Percentiles rank a stretch among this genome's conserved stretches.
phyloP scores from a whole-genome alignment of 2,797 vertebrate species.

The Sebastes itinus region DNA sequence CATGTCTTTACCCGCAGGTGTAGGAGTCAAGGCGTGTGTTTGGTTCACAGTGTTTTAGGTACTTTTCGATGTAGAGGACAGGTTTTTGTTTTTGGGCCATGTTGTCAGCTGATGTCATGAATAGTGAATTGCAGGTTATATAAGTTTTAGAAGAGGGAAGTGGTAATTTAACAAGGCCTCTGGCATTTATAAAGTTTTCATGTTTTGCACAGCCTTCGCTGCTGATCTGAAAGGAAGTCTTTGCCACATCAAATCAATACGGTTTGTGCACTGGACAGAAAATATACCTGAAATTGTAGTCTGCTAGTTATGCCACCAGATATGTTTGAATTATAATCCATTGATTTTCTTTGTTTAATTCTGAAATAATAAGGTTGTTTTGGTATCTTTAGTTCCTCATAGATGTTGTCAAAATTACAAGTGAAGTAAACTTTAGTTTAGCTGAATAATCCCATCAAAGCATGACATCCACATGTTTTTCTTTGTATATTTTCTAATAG shows the following conservation, averaged over 20 bases:
- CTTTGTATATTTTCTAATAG: not conserved
- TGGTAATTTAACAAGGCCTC: slow-evolving; percentile 51
- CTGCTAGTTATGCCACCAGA: not conserved
- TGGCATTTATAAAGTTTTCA: slow-evolving; percentile 61
- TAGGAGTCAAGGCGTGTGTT: not conserved
- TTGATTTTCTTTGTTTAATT: not conserved
- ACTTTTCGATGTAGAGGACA: not conserved
- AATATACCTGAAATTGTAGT: not conserved
- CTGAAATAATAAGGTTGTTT: not conserved
- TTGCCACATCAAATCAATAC: slow-evolving; percentile 28
- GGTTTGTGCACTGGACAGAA: not conserved
- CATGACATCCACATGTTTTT: not conserved
- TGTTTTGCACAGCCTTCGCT: slow-evolving; percentile 29
- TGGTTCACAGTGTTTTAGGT: not conserved
- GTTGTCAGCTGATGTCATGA: slow-evolving; percentile 47
- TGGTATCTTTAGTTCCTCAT: not conserved
- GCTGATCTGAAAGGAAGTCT: slow-evolving; percentile 32
- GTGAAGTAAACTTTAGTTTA: not conserved
- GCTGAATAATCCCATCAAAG: not conserved
- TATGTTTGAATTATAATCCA: not conserved
- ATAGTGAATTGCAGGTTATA: slow-evolving; percentile 49
- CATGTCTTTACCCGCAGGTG: not conserved
- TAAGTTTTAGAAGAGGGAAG: slow-evolving; percentile 50
- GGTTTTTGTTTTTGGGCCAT: slow-evolving; percentile 1
- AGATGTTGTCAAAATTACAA: not conserved